These are phyloP conservation scores for Steinernema khuongi DNA, from an alignment of 1,140 invertebrate species.

Conservation along the genomic window DNA sequence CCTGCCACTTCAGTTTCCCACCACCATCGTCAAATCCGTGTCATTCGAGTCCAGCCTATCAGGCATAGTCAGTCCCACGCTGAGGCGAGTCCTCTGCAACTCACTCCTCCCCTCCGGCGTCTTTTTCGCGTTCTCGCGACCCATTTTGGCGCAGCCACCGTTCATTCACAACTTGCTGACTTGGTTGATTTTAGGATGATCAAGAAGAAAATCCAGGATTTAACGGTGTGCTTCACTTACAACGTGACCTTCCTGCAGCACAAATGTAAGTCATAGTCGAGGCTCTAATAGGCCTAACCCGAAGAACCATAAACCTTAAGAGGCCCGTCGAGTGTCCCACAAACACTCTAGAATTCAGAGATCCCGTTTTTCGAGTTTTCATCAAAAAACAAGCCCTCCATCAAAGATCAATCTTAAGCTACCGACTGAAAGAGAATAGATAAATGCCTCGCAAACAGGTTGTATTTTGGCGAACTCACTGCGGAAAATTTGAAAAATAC, in stretches of 20 bases:
- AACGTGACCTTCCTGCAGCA: constrained; percentile 44
- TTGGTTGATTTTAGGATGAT: constrained; percentile 15
- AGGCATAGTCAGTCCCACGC: neutral
- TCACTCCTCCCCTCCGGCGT: neutral
- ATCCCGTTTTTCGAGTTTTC: neutral
- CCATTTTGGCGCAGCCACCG: neutral
- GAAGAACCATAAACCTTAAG: neutral
- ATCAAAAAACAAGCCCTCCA: neutral
- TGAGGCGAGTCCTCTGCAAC: neutral
- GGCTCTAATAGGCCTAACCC: neutral
- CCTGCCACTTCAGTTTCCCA: neutral
- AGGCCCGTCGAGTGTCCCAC: neutral
- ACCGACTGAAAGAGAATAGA: neutral
- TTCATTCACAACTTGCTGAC: neutral
- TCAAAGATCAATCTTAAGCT: constrained; percentile 18
- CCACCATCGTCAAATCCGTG: neutral
- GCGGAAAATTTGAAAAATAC: too few relatives aligned
- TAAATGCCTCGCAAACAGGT: constrained; percentile 13
- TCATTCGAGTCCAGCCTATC: neutral
- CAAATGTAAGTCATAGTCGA: constrained; percentile 39
- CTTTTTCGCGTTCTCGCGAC: neutral
- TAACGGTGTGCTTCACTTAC: constrained; percentile 47
- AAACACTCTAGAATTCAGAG: neutral
- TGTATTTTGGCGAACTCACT: neutral
- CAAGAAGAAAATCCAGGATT: constrained; percentile 45